Evolutionary conservation across 2,797 vertebrate genomes (phyloP).

Genomic region (Enteromius viviparus): DNA sequence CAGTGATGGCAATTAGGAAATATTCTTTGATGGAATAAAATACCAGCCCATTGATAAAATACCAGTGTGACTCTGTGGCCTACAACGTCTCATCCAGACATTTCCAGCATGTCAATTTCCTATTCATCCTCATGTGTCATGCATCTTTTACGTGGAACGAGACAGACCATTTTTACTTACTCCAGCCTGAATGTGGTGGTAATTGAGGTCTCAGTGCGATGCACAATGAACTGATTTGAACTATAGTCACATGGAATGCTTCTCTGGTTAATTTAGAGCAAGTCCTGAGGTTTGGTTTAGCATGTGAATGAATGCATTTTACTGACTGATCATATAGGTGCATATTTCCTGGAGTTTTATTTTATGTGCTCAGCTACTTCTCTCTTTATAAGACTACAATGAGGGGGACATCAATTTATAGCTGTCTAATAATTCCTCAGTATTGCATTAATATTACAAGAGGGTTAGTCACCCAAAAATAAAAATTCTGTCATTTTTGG

Average conservation of each 20-base stretch:
- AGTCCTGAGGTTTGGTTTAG: not conserved
- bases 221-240: constrained; percentile 10
- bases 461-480: too few relatives aligned
- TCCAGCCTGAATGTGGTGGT: constrained; percentile 10
- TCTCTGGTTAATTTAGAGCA: not conserved
- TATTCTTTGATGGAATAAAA: constrained; percentile 31
- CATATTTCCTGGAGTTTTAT: not conserved
- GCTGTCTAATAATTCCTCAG: not conserved
- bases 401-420: not conserved
- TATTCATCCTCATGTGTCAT: constrained; percentile 28
- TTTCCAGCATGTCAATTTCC: constrained; percentile 2
- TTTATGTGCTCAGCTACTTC: not conserved
- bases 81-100: not conserved
- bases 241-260: constrained; percentile 12
- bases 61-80: not conserved
- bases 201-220: constrained; percentile 22
- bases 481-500: too few relatives aligned
- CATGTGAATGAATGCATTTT: constrained; percentile 7
- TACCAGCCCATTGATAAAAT: constrained; percentile 27
- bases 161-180: constrained; percentile 26
- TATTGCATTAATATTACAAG: not conserved
- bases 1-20: constrained; percentile 51
- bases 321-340: not conserved
- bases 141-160: constrained; percentile 13
- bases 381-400: not conserved